Percentiles rank a stretch among this genome's conserved stretches.
Evolutionary conservation across 2,888 invertebrate species (phyloP).

Genomic region (Agrochola lota): DNA sequence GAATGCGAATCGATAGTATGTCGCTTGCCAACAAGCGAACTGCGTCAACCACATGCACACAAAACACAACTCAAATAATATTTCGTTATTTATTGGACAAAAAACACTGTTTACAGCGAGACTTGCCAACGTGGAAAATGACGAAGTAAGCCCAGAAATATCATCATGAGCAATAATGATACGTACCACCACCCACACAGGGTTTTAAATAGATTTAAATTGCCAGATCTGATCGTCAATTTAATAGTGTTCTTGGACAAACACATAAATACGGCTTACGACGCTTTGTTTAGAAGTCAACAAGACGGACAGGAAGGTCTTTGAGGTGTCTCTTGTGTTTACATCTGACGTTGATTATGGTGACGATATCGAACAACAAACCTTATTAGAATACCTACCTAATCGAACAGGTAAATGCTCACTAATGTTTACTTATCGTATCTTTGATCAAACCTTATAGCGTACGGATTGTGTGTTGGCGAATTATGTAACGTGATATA

Average conservation of each 20-base stretch:
- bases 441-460: slow-evolving; percentile 26
- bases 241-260: slow-evolving; percentile 47
- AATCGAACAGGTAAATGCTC: slow-evolving; percentile 58
- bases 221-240: slow-evolving; percentile 44
- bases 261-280: slow-evolving; percentile 21
- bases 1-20: slow-evolving; percentile 43
- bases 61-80: slow-evolving; percentile 62
- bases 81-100: slow-evolving; percentile 63
- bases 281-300: slow-evolving; percentile 49
- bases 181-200: slow-evolving; percentile 77
- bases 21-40: slow-evolving; percentile 64
- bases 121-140: slow-evolving; percentile 78
- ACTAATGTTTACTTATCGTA: slow-evolving; percentile 24
- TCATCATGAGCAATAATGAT: slow-evolving; percentile 73
- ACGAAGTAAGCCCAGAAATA: slow-evolving; percentile 78
- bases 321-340: slow-evolving; percentile 59
- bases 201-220: slow-evolving; percentile 76
- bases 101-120: slow-evolving; percentile 72
- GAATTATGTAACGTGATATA: neutral
- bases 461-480: neutral
- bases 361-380: slow-evolving; percentile 62
- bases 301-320: slow-evolving; percentile 57
- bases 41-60: slow-evolving; percentile 62
- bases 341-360: slow-evolving; percentile 54
- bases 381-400: slow-evolving; percentile 72